Evolutionary conservation across 2,113 vertebrate genomes (phyloP), one percentile per base, ranked within the genome.

Genomic region (Ctenodactylus gundi): DNA sequence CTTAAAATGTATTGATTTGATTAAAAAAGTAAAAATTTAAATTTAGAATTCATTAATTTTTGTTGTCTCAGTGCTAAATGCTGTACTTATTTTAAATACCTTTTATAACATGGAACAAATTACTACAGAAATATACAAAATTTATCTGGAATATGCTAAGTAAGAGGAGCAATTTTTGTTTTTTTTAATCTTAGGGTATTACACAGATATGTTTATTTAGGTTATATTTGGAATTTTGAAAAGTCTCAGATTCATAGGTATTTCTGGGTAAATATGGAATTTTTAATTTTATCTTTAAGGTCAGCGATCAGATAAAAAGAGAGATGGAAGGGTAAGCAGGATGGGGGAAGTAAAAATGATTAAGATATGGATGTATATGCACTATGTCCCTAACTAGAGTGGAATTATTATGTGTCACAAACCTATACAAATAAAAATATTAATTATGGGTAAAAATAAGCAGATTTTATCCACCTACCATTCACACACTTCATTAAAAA

Each of bases 221-320:
- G 72, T 91, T 27, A 82, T n/a, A 58, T 23, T 88, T 78, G 8
- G 36, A 25, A 80, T 31, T 91, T 96, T 53, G 62, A 62, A 89
- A 36, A 77, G 20, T 4, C 27, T 15, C 41, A 31, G 18, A 92
- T 57, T 60, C 87, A 3, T 34, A 83, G 27, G 49, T 23, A 68
- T 81, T 90, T 0, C 17, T 95, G 55, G 27, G 10, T 68, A 78
- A 84, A 55, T 34, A 6, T 49, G 15, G 4, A 67, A 44, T 46
- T 44, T 15, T 95, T 93, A 85, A 31, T 65, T 92, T 94, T 93
- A 70, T 87, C 55, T 60, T 84, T 65, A 91, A 72, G 4, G 31
- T 87, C 58, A 89, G 36, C 49, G 70, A 85, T 23, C 7, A 84
- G 36, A 92, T 78, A 86, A 83, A 85, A 86, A 10, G 10, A n/a